A percentile compares a stretch with the other conserved stretches of the same genome.
Evolutionary conservation across 2,797 vertebrate genomes (phyloP).

Genomic region (Takifugu rubripes): DNA sequence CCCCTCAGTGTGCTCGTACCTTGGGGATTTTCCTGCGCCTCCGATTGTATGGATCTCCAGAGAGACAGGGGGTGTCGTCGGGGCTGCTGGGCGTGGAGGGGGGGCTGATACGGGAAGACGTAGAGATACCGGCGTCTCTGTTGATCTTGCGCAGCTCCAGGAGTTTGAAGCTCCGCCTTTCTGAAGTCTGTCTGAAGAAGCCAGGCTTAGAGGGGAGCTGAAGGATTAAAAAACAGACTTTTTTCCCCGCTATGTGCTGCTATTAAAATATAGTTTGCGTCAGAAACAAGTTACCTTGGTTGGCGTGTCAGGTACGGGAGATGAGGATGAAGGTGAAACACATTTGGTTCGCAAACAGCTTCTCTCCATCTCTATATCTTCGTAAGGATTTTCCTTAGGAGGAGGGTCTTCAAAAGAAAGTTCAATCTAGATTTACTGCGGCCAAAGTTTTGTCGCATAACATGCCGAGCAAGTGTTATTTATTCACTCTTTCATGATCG

Average conservation of each 20-base stretch:
- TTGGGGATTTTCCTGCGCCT: conserved; percentile 92
- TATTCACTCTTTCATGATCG: not conserved
- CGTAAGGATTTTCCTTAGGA: conserved; percentile 96
- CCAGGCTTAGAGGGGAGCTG: conserved; percentile 71
- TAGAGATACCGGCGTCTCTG: conserved; percentile 82
- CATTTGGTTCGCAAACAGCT: conserved; percentile 77
- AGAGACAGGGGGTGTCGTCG: conserved; percentile 90
- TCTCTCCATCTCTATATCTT: conserved; percentile 92
- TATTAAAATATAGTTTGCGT: not conserved
- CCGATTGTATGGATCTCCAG: conserved; percentile 90
- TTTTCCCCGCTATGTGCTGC: not conserved
- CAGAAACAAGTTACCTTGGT: conserved; percentile 78
- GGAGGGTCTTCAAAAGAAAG: conserved; percentile 79
- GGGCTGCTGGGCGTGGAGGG: conserved; percentile 97
- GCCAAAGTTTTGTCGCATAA: too few relatives aligned
- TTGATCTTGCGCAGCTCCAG: conserved; percentile 86
- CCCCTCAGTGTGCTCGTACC: conserved; percentile 68
- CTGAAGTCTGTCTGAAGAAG: conserved; percentile 91
- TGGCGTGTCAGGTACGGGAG: conserved; percentile 81
- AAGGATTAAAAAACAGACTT: not conserved
- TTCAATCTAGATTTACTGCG: not conserved
- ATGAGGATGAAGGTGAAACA: conserved; percentile 79
- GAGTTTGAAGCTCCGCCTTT: conserved; percentile 89
- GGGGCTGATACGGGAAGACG: conserved; percentile 88
- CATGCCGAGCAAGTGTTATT: too few relatives aligned